A percentile compares a stretch with the other conserved stretches of the same genome.
phyloP scores from a whole-genome alignment of 2,113 vertebrate species.

The Nibea coibor region DNA sequence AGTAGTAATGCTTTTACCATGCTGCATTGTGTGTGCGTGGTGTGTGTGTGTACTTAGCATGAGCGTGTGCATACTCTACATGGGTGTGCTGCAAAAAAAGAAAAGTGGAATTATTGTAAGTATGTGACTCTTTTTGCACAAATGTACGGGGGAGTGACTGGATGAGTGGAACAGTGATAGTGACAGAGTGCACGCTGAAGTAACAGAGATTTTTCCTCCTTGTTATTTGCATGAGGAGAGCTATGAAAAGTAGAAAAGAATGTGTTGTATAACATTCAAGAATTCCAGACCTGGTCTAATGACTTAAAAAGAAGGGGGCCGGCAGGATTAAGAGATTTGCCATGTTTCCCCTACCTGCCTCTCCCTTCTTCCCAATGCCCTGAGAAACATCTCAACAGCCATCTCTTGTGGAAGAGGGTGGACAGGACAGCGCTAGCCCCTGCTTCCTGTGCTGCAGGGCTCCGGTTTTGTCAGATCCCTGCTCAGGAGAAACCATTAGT shows the following conservation, averaged over 20 bases:
- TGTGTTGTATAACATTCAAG: conserved; percentile 79
- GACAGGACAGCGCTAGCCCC: conserved; percentile 51
- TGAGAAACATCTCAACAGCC: conserved; percentile 65
- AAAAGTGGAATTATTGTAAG: conserved; percentile 1
- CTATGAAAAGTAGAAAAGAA: conserved; percentile 72
- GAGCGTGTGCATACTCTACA: conserved; percentile 25
- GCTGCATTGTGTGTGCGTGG: conserved; percentile 33
- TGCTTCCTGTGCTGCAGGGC: conserved; percentile 73
- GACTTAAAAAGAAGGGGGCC: conserved; percentile 83
- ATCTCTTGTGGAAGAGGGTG: conserved; percentile 60
- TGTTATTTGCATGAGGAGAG: conserved; percentile 64
- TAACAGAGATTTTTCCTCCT: conserved; percentile 35
- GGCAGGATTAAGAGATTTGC: conserved; percentile 78
- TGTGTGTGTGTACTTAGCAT: conserved; percentile 16
- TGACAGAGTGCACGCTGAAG: not conserved
- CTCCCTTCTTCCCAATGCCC: conserved; percentile 54
- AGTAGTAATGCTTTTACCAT: conserved; percentile 74
- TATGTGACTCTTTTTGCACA: conserved; percentile 27
- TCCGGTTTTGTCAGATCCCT: conserved; percentile 65
- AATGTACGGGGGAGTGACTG: conserved; percentile 20
- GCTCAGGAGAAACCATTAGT: conserved; percentile 76
- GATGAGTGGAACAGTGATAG: conserved; percentile 23
- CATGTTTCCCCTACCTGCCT: conserved; percentile 73
- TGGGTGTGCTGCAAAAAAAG: conserved; percentile 18
- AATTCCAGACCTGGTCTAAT: conserved; percentile 82